Percentiles rank a stretch among this genome's conserved stretches.
Conservation (phyloP, 2,113 vertebrate genomes). For the Brienomyrus brachyistius region DNA sequence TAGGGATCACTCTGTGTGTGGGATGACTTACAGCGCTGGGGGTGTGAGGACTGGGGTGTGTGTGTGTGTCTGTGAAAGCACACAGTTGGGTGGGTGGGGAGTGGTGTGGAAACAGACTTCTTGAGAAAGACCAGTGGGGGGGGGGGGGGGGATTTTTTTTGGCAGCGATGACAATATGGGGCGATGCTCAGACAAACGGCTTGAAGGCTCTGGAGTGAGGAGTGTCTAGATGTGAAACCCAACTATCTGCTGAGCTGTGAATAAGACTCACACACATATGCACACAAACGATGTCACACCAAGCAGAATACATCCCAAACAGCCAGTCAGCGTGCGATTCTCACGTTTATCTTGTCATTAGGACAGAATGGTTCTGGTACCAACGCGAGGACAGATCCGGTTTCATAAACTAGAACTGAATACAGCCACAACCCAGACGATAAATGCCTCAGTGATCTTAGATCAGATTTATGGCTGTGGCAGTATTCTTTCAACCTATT, state of each 20-base stretch:
- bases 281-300: background rate
- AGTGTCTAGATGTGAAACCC: background rate
- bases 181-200: background rate
- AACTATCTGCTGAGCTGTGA: background rate
- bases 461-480: background rate
- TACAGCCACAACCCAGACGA: background rate
- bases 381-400: background rate
- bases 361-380: background rate
- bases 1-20: background rate
- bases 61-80: background rate
- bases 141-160: background rate
- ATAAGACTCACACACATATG: background rate
- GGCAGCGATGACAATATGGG: background rate
- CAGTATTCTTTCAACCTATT: background rate
- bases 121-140: background rate
- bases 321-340: background rate
- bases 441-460: background rate
- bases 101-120: background rate
- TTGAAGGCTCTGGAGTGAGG: background rate
- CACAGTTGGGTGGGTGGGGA: background rate
- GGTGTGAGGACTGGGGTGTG: background rate
- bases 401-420: background rate
- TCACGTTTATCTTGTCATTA: background rate
- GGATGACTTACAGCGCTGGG: background rate
- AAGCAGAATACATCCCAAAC: background rate